These are phyloP conservation scores for Catharus minimus DNA, from an alignment of 2,113 vertebrate species.

Conservation along the genomic window DNA sequence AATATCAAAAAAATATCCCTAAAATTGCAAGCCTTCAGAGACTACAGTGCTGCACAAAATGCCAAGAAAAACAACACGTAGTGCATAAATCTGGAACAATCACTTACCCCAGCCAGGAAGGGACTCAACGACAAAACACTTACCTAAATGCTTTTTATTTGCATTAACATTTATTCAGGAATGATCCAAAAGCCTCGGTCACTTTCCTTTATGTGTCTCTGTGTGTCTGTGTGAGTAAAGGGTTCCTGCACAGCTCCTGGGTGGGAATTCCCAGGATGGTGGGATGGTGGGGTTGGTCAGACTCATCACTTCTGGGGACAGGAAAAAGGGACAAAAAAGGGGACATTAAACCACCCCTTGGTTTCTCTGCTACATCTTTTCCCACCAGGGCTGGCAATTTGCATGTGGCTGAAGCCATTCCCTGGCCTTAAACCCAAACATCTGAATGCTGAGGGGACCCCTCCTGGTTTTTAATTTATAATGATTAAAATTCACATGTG, in stretches of 20 bases:
- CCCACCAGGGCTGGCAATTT: background rate
- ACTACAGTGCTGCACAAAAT: background rate
- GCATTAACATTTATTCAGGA: background rate
- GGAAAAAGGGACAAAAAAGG: background rate
- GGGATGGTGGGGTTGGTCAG: background rate
- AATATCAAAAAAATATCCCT: slow-evolving; percentile 54
- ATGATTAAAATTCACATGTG: background rate
- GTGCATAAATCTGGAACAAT: slow-evolving; percentile 51
- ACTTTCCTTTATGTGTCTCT: rapidly evolving
- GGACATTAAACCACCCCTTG: background rate
- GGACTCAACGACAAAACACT: slow-evolving; percentile 34
- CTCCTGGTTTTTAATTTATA: background rate
- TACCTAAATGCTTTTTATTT: slow-evolving; percentile 47
- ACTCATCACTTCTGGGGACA: background rate
- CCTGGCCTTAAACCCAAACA: background rate
- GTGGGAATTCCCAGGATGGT: background rate
- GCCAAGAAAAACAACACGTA: slow-evolving; percentile 45
- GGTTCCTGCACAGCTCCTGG: rapidly evolving
- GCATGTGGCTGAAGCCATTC: background rate
- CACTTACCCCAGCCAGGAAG: slow-evolving; percentile 33
- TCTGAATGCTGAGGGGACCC: background rate
- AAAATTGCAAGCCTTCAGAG: slow-evolving; percentile 36
- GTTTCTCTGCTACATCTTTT: background rate
- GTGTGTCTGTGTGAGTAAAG: background rate
- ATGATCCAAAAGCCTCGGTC: rapidly evolving